A percentile compares a stretch with the other conserved stretches of the same genome.
phyloP scores from a whole-genome alignment of 2,888 invertebrate species.

The Cantharis rustica region DNA sequence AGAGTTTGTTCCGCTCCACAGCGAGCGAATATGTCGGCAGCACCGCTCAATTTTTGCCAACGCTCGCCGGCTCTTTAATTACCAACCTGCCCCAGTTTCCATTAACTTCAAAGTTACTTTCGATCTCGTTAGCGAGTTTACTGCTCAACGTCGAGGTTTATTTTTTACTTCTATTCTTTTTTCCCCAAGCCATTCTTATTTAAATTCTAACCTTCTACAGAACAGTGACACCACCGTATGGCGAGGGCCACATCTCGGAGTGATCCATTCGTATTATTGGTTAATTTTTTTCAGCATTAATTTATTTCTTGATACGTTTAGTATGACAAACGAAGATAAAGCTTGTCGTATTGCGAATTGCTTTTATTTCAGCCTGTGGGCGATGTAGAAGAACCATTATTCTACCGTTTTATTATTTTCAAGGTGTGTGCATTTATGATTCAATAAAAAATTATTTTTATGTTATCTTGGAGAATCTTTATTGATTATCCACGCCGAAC shows the following conservation, averaged over 20 bases:
- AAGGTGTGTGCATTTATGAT: slow-evolving; percentile 19
- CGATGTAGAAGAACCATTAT: slow-evolving; percentile 18
- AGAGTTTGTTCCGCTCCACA: no score
- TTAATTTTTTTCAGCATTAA: neutral
- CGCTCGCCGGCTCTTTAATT: neutral
- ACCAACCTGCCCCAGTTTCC: neutral
- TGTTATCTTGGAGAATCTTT: neutral
- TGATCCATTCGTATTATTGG: slow-evolving; percentile 3
- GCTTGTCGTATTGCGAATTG: slow-evolving; percentile 3
- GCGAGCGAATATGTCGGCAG: neutral
- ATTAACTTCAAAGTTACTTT: neutral
- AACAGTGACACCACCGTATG: slow-evolving; percentile 10
- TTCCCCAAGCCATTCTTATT: slow-evolving; percentile 2
- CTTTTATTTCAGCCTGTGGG: slow-evolving; percentile 14
- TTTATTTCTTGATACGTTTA: slow-evolving; percentile 2
- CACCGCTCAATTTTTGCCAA: neutral
- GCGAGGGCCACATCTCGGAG: slow-evolving; percentile 7
- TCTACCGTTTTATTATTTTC: slow-evolving; percentile 4
- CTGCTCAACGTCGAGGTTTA: neutral
- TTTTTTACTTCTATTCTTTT: neutral
- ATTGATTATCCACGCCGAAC: neutral
- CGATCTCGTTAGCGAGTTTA: neutral
- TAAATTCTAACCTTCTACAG: slow-evolving; percentile 14
- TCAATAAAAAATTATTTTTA: slow-evolving; percentile 8
- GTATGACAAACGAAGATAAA: slow-evolving; percentile 3